Evolutionary conservation across 1,140 invertebrate genomes (phyloP), one percentile per base, ranked within the genome.

Genomic region (Plutomurus gul): DNA sequence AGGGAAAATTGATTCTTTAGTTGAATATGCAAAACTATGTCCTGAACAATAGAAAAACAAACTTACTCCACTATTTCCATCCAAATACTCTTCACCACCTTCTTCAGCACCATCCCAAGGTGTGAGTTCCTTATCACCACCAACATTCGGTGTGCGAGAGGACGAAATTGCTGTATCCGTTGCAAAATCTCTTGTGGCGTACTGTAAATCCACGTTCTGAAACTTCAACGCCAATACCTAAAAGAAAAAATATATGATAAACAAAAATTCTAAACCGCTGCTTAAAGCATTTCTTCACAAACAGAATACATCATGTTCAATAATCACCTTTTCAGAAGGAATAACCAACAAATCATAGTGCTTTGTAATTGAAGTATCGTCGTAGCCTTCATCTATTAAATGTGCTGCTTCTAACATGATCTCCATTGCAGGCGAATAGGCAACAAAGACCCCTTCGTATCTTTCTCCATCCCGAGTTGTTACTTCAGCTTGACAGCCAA

Each of bases 121-220:
- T 86, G 96, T 93, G 47, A 97, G 87, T 85, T 95, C 93, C 84
- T 91, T 93, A 85, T 96, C 94, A 81, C 91, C 91, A 10, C 89
- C 84, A 82, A 89, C 82, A 36, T 90, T 89, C 86, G 91, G 89
- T 20, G 70, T 40, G 6, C 79, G 86, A 82, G 88, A 90, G 86
- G 90, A 90, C 86, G 90, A 91, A 89, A 92, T 92, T 70, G 92
- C 92, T 81, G 91, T 91, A 86, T 97, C 95, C 37, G 94, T 96
- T 87, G 80, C 77, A 83, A 88, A 87, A 75, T 82, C 81, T 86
- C 87, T 85, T 47, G 79, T 81, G 3, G 82, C 78, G 40, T 84
- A 84, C 7, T 78, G 37, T 22, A 82, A 46, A 20, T 82, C 82
- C 11, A 76, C 79, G 37, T 82, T 81, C 22, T 51, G 25, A 49